A percentile compares a stretch with the other conserved stretches of the same genome.
These are phyloP conservation scores for Glyptemys insculpta DNA, from an alignment of 2,797 vertebrate species.

Conservation along the genomic window DNA sequence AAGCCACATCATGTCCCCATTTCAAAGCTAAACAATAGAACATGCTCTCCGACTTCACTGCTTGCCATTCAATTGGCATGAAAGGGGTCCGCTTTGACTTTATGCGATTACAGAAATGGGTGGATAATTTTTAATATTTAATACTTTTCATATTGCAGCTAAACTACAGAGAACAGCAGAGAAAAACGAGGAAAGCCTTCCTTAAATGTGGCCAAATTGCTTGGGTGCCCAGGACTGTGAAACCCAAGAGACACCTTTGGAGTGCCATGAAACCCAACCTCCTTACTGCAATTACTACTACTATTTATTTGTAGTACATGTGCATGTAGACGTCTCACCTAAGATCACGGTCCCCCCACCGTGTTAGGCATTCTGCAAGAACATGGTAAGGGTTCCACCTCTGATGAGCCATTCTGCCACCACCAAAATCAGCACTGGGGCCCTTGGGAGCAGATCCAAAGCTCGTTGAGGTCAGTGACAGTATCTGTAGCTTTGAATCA, in stretches of 20 bases:
- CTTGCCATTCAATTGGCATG: not conserved
- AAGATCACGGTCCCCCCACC: not conserved
- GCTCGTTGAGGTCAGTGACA: too few species aligned
- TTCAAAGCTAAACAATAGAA: not conserved
- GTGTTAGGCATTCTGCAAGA: not conserved
- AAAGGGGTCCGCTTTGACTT: not conserved
- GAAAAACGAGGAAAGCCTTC: not conserved
- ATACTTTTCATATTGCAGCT: not conserved
- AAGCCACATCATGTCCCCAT: not conserved
- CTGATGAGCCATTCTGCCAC: too few species aligned
- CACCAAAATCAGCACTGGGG: too few species aligned
- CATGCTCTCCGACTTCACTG: not conserved
- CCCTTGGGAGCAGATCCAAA: too few species aligned
- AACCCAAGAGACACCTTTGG: not conserved
- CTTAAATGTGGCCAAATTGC: not conserved
- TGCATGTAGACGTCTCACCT: not conserved
- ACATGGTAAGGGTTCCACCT: too few species aligned
- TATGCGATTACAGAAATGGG: not conserved
- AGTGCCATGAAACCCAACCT: not conserved
- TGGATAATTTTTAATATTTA: too few species aligned
- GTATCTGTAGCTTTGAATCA: too few species aligned
- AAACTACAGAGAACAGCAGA: not conserved
- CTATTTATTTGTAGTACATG: not conserved
- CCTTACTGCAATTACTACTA: not conserved
- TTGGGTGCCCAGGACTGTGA: not conserved